Base-by-base conservation (phyloP, 2,888 invertebrate species). In the Sabatieria punctata region DNA sequence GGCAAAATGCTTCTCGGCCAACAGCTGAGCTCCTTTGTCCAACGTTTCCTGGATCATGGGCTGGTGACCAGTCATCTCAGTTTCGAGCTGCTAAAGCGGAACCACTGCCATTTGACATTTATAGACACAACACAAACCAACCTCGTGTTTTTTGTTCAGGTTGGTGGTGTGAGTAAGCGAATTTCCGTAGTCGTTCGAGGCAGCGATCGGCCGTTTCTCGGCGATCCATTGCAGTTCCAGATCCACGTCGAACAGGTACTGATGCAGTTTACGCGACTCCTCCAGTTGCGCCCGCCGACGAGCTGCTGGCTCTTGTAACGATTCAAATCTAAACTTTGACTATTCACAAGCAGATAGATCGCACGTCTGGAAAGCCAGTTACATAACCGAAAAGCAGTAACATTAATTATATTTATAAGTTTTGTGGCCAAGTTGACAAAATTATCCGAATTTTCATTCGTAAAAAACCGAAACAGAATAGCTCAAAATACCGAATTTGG, bases 191-290 rank as follows among this genome's bases (percentile, higher is more conserved):
- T 71, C 70, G 30, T 62, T 61, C 0, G 84, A 80, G 0, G 78
- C 73, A 0, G 85, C 88, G 0, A 80, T 75, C 0, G 84, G 82
- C 54, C 79, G 67, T 50, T 88, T 84, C 66, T 93, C 93, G 35
- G 79, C 78, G 53, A 95, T 82, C 95, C 95, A 97, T 63, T 85
- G 86, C 57, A 86, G 73, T 65, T 97, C 93, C 1, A 82, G 80
- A 41, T 85, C 82, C 41, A 91, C 75, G 62, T 91, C 89, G 59
- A 91, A 88, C 2, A 81, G 80, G 67, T 91, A 89, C 65, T 91
- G 86, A 69, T 93, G 88, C 63, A 82, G 79, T 54, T 84, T 80
- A 41, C 80, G 76, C 0, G 91, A 86, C 64, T 91, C 85, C 59
- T 86, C 83, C 23, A 97, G 71, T 25, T 80, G 80, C 44, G 75